phyloP scores from a whole-genome alignment of 2,797 vertebrate species.

The Notamacropus eugenii region DNA sequence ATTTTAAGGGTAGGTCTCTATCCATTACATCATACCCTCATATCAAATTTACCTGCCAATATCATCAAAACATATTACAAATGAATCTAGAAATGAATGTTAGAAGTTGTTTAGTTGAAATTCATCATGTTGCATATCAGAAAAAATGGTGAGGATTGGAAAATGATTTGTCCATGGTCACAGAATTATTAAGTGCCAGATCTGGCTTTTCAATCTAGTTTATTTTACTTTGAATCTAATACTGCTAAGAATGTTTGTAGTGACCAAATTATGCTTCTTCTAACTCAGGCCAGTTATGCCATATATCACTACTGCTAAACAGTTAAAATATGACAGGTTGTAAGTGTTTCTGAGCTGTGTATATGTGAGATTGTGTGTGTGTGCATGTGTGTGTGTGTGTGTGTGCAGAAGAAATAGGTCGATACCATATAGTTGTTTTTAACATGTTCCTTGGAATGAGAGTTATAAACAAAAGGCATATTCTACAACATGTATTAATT shows the following conservation, averaged over 20 bases:
- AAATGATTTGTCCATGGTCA: background rate
- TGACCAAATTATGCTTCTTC: background rate
- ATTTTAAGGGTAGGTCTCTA: background rate
- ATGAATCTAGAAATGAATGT: background rate
- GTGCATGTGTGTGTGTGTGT: background rate
- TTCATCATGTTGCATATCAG: background rate
- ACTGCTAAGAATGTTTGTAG: background rate
- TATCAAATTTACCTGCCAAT: background rate
- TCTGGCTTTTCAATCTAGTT: background rate
- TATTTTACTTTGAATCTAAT: background rate
- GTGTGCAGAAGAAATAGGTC: background rate
- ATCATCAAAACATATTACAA: background rate
- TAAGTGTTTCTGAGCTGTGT: background rate
- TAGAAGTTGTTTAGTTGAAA: background rate
- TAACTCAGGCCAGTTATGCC: too few relatives aligned
- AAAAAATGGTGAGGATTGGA: background rate
- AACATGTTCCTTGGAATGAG: background rate
- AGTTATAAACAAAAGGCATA: background rate
- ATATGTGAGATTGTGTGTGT: background rate
- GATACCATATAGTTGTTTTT: background rate
- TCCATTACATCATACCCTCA: background rate
- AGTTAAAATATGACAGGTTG: background rate
- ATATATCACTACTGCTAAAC: background rate
- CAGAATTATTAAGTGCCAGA: background rate
- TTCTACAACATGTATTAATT: background rate